Base-by-base conservation (phyloP, 2,888 invertebrate genomes). In the Thalpophila matura region DNA sequence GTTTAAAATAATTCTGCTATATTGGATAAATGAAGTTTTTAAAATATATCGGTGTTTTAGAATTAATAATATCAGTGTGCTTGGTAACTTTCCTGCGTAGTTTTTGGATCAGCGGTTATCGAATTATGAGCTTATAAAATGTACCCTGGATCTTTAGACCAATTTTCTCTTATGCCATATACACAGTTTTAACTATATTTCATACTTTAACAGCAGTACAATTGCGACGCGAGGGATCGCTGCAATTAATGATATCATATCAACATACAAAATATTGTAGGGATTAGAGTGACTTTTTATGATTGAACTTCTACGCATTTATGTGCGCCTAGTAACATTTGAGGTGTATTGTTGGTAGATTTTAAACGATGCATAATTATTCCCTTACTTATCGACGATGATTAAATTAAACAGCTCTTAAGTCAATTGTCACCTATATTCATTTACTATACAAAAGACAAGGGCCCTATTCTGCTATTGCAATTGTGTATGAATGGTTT, bases 171-270 rank as follows among this genome's bases (percentile, higher is more conserved):
- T 42, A 50, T 37, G 63, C 58, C 29, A 37, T 73, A 42, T 74
- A 74, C 68, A 68, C 12, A 35, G 45, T 46, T 74, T 50, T 56
- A 53, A 35, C 72, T 51, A 47, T 71, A 54, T 76, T 79, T 72
- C 77, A 76, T 76, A 64, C 77, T 75, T 60, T 54, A 26, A n/a
- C 47, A 37, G 33, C 16, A 38, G 22, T 43, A 54, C 20, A 47
- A 38, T 12, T 38, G 49, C 60, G 42, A 20, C 65, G 60, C 71
- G 68, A 74, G 75, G 74, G 80, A 70, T 60, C 24, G 74, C 66
- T 82, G 83, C 83, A 82, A 84, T 82, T 65, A 83, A 61, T 37
- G 55, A 69, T 81, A 72, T 81, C 84, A 83, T 84, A 78, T 78
- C 78, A 78, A 79, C 64, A 73, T 43, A 80, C 70, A 63, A 74